Evolutionary conservation across 2,888 invertebrate genomes (phyloP), one percentile per base, ranked within the genome.

Genomic region (Tholera decimalis): DNA sequence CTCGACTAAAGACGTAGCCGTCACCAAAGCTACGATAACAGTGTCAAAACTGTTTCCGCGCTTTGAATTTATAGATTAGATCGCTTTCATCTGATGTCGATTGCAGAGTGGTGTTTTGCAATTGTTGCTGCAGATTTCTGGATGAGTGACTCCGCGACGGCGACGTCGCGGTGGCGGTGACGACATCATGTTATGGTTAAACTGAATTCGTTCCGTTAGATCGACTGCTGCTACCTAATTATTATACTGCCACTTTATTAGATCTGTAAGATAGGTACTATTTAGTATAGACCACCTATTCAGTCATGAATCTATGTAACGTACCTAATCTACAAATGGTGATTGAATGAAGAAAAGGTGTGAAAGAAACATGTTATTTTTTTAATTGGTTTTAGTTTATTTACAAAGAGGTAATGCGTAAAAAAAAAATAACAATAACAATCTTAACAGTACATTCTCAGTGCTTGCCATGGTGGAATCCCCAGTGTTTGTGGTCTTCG

Each of bases 401-500:
- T 93, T 94, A 94, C 91, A 94, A 83, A 71, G 81, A 87, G 81
- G 81, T 91, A 89, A 85, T 82, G 83, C 83, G 85, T 83, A 88
- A 83, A 83, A 91, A 89, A 84, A 88, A 88, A 77, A 85, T 82
- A 86, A 81, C 73, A 89, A 90, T 84, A 86, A 89, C 59, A 76
- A 88, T 86, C 80, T 85, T 89, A 91, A 83, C 59, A 76, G 74
- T 81, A 84, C 53, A 66, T 61, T 82, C 80, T 95, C 89, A 92
- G 95, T 95, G 93, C 92, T 96, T 95, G 87, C 95, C 95, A 79
- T 95, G 95, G 83, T 96, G 96, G 93, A 96, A 97, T 75, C 97
- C 97, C 95, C 97, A 97, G 85, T 98, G 97, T 89, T 97, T 97
- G 74, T 97, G 97, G 68, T 97, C 97, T 73, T 97, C 96, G 87